Evolutionary conservation across 2,113 vertebrate genomes (phyloP).

Genomic region (Boulengeromyrus knoepffleri): DNA sequence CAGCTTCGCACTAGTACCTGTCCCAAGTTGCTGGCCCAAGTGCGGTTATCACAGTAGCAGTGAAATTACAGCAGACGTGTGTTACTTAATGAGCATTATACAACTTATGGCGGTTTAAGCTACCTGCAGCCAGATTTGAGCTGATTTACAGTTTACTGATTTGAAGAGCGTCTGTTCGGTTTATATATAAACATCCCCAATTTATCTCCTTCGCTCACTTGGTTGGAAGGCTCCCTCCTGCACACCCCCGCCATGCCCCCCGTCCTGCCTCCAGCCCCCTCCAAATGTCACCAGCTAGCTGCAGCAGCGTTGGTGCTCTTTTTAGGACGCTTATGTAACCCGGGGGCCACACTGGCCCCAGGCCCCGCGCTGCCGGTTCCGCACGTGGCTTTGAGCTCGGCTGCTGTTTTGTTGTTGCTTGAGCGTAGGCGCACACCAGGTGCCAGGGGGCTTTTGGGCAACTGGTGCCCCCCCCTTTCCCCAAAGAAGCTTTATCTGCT

Average conservation of each 20-base stretch:
- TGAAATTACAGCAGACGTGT: not conserved
- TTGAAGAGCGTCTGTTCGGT: not conserved
- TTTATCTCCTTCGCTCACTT: not conserved
- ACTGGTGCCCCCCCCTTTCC: not conserved
- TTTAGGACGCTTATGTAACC: conserved; percentile 5
- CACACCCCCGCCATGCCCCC: not conserved
- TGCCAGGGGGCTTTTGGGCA: not conserved
- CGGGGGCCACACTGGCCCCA: not conserved
- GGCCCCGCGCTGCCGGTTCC: not conserved
- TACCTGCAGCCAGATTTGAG: not conserved
- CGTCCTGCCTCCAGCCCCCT: not conserved
- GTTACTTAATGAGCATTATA: not conserved
- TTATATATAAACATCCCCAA: not conserved
- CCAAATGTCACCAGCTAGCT: not conserved
- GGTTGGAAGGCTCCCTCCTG: not conserved
- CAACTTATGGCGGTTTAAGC: not conserved
- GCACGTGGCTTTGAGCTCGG: not conserved
- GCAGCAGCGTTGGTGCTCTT: not conserved
- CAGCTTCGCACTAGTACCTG: not conserved
- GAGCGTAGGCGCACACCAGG: conserved; percentile 7
- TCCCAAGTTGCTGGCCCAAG: not conserved
- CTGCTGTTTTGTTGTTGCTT: not conserved
- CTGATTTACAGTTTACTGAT: not conserved
- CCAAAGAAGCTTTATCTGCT: not conserved
- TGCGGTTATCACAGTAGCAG: not conserved